Evolutionary conservation across 2,113 vertebrate species (phyloP), one percentile per base, ranked within the genome.

Genomic region (Carassius auratus): DNA sequence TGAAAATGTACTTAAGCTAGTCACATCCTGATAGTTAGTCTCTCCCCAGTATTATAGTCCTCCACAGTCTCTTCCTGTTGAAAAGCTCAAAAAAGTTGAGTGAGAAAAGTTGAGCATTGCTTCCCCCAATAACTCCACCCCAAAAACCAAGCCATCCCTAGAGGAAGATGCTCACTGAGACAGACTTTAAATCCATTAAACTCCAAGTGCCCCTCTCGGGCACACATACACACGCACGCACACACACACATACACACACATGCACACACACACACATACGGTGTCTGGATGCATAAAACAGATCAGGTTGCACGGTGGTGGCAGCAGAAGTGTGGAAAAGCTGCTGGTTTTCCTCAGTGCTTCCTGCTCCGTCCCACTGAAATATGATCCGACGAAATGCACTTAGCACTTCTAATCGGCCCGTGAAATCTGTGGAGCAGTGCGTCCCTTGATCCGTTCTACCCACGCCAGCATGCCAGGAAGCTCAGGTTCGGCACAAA

Each of bases 151-250:
- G 77, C 81, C 48, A 48, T 91, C 86, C 88, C 91, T 66, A 76
- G 86, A 87, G 91, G 85, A 76, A 71, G 88, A 90, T 88, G 87
- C 89, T 84, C 82, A 87, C 83, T 82, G 75, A 89, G 81, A 89
- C 92, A 93, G 91, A 92, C 90, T 89, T 89, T 92, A 92, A 92
- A 92, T 91, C 88, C 91, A 93, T 93, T 93, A 92, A 91, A 89
- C 81, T 90, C 76, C 77, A 83, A 68, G 42, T 91, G 90, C 88
- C 85, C 81, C 71, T 62, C 48, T 80, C 64, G n/a, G 68, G 15
- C 59, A 9, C 36, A 23, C 76, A 88, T 87, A 45, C 81, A 66
- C 80, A 80, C 84, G 33, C 74, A 81, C 81, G 48, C 73, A 77
- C 87, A 81, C 57, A 88, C 86, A 76, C 62, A 85, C 69, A 30